Conservation (phyloP, 2,113 vertebrate species). For the Colossoma macropomum region DNA sequence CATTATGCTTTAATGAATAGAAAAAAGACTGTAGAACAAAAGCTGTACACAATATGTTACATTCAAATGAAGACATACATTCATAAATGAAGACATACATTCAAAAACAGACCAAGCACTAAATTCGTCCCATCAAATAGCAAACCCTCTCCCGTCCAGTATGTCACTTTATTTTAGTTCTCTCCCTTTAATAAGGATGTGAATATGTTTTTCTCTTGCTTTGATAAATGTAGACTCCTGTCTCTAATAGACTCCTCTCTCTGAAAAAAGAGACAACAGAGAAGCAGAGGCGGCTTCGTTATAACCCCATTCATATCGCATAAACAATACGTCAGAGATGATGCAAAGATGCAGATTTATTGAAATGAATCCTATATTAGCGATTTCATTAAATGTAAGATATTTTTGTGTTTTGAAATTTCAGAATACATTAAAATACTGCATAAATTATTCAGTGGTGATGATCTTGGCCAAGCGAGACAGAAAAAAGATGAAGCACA, state of each 20-base stretch:
- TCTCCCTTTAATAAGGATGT: not conserved
- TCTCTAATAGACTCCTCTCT: not conserved
- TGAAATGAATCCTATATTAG: slow-evolving; percentile 37
- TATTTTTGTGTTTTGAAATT: not conserved
- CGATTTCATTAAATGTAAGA: slow-evolving; percentile 12
- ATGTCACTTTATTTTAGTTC: not conserved
- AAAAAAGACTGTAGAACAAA: not conserved
- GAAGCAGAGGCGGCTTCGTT: slow-evolving; percentile 24
- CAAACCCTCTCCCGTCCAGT: not conserved
- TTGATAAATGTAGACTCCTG: too few relatives aligned
- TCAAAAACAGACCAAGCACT: not conserved
- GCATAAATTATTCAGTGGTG: slow-evolving; percentile 35
- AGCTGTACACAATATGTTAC: not conserved
- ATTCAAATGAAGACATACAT: not conserved
- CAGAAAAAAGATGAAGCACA: not conserved
- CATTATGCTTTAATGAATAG: not conserved
- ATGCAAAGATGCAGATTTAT: slow-evolving; percentile 41
- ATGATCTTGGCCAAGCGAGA: slow-evolving; percentile 23
- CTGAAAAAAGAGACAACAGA: slow-evolving; percentile 7
- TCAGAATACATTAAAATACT: slow-evolving; percentile 6
- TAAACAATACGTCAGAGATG: slow-evolving; percentile 20
- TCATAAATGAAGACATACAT: not conserved
- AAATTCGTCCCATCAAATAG: too few relatives aligned
- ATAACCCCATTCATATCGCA: slow-evolving; percentile 29
- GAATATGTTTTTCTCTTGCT: not conserved